Percentiles rank a stretch among this genome's conserved stretches.
Conservation (phyloP, 1,140 invertebrate genomes). For the Vanessa atalanta region DNA sequence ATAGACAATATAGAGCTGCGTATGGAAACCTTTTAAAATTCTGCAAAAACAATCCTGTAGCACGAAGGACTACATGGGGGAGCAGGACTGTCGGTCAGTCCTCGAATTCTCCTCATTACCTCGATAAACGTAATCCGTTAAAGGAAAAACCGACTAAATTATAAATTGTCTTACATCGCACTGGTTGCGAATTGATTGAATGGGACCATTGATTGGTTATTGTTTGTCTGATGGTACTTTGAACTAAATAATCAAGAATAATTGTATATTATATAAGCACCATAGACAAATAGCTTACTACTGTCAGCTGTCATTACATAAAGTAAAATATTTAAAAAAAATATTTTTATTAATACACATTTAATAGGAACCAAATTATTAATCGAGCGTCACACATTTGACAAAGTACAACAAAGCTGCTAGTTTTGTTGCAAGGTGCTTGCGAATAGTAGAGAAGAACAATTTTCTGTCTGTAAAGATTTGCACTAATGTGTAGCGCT, state of each 20-base stretch:
- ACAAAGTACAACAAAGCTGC: background rate
- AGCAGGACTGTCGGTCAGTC: conserved; percentile 74
- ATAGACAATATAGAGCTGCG: conserved; percentile 89
- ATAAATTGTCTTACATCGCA: conserved; percentile 43
- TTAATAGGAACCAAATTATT: background rate
- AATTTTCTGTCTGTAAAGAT: background rate
- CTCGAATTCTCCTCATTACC: conserved; percentile 70
- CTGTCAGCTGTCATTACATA: too few species aligned
- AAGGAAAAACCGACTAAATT: conserved; percentile 70
- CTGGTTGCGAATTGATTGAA: background rate
- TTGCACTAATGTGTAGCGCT: background rate
- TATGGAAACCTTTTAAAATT: conserved; percentile 85
- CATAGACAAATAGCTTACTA: background rate
- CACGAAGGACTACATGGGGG: conserved; percentile 70
- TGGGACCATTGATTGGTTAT: conserved; percentile 1
- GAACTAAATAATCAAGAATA: background rate
- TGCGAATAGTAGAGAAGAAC: background rate
- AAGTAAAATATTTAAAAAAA: too few species aligned
- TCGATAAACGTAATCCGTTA: conserved; percentile 61
- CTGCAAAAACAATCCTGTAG: conserved; percentile 65
- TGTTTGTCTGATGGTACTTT: background rate
- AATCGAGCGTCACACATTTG: background rate
- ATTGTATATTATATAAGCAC: background rate
- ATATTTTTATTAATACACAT: too few species aligned
- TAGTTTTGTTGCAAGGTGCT: background rate